Evolutionary conservation across 2,113 vertebrate genomes (phyloP).

Genomic region (Rhipidura dahli): DNA sequence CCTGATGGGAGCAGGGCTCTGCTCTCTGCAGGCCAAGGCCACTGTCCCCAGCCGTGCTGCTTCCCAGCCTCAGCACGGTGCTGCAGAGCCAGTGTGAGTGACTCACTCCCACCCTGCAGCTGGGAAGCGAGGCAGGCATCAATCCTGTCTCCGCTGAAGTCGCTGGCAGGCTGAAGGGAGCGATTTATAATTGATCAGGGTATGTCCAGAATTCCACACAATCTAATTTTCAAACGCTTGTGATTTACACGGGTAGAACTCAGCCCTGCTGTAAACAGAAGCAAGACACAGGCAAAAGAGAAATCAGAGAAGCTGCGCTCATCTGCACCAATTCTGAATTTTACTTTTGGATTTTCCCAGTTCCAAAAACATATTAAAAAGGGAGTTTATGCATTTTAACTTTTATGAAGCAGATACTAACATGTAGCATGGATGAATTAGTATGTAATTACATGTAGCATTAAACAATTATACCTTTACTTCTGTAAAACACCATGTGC

Average conservation of each 20-base stretch:
- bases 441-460: too few species aligned
- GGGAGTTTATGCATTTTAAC: neutral
- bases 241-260: neutral
- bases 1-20: neutral
- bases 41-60: rapidly evolving
- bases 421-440: neutral
- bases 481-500: neutral
- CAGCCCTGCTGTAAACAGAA: neutral
- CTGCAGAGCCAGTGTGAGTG: neutral
- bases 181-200: neutral
- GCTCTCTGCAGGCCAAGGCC: neutral
- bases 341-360: neutral
- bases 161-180: neutral
- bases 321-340: neutral
- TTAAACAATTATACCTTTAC: neutral
- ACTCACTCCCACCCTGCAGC: neutral
- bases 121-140: neutral
- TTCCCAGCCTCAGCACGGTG: neutral
- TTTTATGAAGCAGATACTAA: neutral
- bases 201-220: neutral
- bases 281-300: neutral
- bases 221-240: neutral
- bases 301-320: neutral
- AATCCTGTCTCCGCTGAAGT: neutral
- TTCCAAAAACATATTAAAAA: neutral